Evolutionary conservation across 2,888 invertebrate genomes (phyloP).

Genomic region (Metacarcinus magister): DNA sequence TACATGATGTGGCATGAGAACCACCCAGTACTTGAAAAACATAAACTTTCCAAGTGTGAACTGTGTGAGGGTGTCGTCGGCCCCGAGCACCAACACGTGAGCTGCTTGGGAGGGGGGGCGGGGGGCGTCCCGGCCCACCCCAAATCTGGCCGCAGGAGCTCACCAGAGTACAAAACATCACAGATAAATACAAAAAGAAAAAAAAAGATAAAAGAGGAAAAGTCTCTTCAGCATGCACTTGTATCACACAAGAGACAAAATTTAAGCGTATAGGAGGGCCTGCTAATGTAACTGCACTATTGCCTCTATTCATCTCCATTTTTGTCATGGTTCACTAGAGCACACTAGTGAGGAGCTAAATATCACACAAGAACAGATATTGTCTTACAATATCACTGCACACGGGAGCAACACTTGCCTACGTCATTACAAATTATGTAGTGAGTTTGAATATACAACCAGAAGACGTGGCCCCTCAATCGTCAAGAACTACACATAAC

Average conservation of each 20-base stretch:
- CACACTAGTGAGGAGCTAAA: constrained; percentile 80
- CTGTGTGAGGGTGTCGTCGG: constrained; percentile 72
- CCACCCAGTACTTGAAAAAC: constrained; percentile 75
- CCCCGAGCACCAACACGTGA: constrained; percentile 79
- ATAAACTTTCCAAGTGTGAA: constrained; percentile 73
- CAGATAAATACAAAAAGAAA: constrained; percentile 80
- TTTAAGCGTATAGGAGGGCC: constrained; percentile 82
- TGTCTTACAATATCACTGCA: constrained; percentile 81
- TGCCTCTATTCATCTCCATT: constrained; percentile 78
- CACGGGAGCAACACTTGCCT: constrained; percentile 79
- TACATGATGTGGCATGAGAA: constrained; percentile 74
- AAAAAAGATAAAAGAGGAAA: constrained; percentile 55
- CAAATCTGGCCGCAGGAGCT: constrained; percentile 72
- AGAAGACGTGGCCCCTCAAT: constrained; percentile 77
- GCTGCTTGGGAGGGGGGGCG: constrained; percentile 64
- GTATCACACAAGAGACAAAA: constrained; percentile 81
- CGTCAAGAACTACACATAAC: constrained; percentile 81
- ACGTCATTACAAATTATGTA: constrained; percentile 71
- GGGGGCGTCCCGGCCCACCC: constrained; percentile 67
- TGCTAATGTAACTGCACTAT: constrained; percentile 80
- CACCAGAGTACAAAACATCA: constrained; percentile 81
- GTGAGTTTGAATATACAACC: constrained; percentile 75
- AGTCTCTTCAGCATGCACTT: constrained; percentile 81
- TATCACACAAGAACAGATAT: constrained; percentile 81
- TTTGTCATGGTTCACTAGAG: constrained; percentile 81